Conservation (phyloP, 37 sponge, comb jelly and placozoan genomes). For the Geodia barretti region DNA sequence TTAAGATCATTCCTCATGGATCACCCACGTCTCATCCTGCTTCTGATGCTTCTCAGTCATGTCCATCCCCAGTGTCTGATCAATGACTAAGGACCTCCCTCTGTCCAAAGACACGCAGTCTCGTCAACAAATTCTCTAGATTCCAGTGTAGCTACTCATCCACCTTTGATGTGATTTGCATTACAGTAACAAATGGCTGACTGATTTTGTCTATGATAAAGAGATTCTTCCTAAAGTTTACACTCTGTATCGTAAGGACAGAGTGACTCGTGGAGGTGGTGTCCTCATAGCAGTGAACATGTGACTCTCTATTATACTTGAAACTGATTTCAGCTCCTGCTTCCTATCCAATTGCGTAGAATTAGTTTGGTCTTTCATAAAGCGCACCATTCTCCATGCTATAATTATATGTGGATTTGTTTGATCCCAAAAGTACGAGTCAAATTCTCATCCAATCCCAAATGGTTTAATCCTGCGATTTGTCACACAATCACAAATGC, state of each 20-base stretch:
- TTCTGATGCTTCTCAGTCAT: too few relatives aligned
- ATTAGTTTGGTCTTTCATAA: slow-evolving; percentile 18
- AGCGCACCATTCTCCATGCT: background rate
- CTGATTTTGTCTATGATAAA: slow-evolving; percentile 7
- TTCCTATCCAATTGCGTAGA: too few relatives aligned
- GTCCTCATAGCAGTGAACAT: slow-evolving; percentile 26
- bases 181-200: slow-evolving; percentile 43
- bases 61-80: too few relatives aligned
- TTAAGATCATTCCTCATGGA: too few relatives aligned
- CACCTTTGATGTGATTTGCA: background rate
- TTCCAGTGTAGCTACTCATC: slow-evolving; percentile 11
- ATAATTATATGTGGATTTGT: too few relatives aligned
- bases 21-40: too few relatives aligned
- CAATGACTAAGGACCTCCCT: too few relatives aligned
- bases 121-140: slow-evolving; percentile 20
- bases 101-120: too few relatives aligned
- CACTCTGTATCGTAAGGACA: slow-evolving; percentile 33
- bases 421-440: slow-evolving; percentile 6
- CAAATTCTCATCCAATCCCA: background rate
- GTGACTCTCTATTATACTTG: too few relatives aligned
- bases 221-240: slow-evolving; percentile 22
- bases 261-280: slow-evolving; percentile 44
- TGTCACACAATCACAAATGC: background rate
- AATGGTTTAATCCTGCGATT: slow-evolving; percentile 12
- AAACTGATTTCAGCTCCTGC: too few relatives aligned